These are phyloP conservation scores for Eristalis arbustorum DNA, from an alignment of 2,888 invertebrate genomes.

Conservation along the genomic window DNA sequence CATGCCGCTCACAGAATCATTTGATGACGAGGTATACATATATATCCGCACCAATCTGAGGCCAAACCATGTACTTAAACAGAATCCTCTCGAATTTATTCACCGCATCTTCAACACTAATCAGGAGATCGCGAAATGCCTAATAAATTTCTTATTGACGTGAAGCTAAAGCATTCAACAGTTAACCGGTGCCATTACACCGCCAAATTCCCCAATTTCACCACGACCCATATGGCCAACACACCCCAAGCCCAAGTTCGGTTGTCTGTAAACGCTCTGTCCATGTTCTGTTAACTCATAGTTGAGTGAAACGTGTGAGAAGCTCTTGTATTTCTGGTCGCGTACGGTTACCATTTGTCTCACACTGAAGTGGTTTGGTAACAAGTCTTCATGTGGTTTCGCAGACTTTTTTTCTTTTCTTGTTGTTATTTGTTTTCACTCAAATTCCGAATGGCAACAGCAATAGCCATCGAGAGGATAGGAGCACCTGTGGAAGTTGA, in stretches of 20 bases:
- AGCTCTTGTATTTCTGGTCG: slow-evolving; percentile 52
- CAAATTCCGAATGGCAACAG: slow-evolving; percentile 57
- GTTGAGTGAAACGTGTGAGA: slow-evolving; percentile 18
- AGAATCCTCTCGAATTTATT: slow-evolving; percentile 10
- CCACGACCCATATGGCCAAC: background rate
- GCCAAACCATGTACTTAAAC: background rate
- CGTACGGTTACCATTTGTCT: slow-evolving; percentile 18
- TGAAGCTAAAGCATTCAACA: slow-evolving; percentile 58
- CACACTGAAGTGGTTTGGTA: slow-evolving; percentile 57
- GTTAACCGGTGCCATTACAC: slow-evolving; percentile 44
- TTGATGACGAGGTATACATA: too few relatives aligned
- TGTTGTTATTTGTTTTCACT: slow-evolving; percentile 41
- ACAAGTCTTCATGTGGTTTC: slow-evolving; percentile 57
- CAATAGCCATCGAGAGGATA: slow-evolving; percentile 51
- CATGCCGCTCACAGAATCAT: background rate
- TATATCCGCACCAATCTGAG: background rate
- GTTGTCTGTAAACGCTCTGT: slow-evolving; percentile 37
- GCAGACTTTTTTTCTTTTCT: background rate
- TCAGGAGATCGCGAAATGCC: slow-evolving; percentile 46
- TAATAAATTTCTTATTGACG: slow-evolving; percentile 39
- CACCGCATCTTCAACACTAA: slow-evolving; percentile 35
- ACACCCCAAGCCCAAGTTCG: slow-evolving; percentile 6
- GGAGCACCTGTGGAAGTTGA: slow-evolving; percentile 63
- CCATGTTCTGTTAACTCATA: slow-evolving; percentile 32
- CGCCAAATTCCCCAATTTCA: background rate